Conservation (phyloP, 2,888 invertebrate genomes). For the Drosophila mettleri region DNA sequence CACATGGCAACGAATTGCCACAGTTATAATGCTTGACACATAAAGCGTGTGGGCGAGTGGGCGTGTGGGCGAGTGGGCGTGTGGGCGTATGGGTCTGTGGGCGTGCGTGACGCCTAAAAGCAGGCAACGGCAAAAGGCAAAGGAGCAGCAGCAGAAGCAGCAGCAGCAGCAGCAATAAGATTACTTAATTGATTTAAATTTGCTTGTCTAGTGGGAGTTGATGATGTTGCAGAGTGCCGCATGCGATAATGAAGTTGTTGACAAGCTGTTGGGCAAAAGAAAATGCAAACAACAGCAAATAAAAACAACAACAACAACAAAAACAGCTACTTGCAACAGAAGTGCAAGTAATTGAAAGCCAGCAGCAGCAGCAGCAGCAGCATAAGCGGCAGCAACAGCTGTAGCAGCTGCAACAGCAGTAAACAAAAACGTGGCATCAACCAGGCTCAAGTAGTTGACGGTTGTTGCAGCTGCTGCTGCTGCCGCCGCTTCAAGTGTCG, state of each 20-base stretch:
- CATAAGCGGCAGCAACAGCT: conserved; percentile 47
- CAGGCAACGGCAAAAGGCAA: conserved; percentile 56
- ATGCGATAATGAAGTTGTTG: conserved; percentile 77
- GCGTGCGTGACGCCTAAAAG: conserved; percentile 53
- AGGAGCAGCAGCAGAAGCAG: conserved; percentile 24
- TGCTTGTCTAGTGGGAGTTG: conserved; percentile 67
- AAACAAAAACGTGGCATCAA: conserved; percentile 18
- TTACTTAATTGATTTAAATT: conserved; percentile 78
- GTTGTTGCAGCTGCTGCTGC: conserved; percentile 27
- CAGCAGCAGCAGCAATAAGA: conserved; percentile 62
- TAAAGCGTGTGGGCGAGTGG: conserved; percentile 38
- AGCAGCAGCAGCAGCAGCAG: conserved; percentile 35
- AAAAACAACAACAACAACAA: conserved; percentile 26
- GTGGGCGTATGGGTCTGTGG: background rate
- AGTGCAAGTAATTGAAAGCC: conserved; percentile 74
- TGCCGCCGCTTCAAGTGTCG: conserved; percentile 1
- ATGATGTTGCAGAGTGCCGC: conserved; percentile 68
- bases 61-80: conserved; percentile 10
- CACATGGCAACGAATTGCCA: conserved; percentile 51
- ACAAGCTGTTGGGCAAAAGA: conserved; percentile 70
- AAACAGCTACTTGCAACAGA: conserved; percentile 22
- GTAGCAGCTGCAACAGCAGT: conserved; percentile 26
- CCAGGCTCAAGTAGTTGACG: conserved; percentile 48
- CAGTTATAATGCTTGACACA: conserved; percentile 71
- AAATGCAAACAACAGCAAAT: conserved; percentile 63